These are phyloP conservation scores for Embidobia sp. DNA, from an alignment of 2,888 invertebrate species.

Conservation along the genomic window DNA sequence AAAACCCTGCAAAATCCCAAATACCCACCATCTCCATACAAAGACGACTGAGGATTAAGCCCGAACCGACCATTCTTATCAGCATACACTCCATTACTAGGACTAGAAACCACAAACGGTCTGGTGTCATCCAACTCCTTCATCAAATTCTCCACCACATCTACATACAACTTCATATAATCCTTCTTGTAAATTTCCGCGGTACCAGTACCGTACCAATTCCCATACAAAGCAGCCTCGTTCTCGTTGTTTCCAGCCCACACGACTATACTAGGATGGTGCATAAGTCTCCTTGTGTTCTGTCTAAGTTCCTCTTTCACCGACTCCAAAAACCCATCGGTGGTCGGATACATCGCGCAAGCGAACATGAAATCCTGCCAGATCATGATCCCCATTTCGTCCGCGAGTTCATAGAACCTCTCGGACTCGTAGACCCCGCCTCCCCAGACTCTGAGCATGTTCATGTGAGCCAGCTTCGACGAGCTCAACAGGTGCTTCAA, in stretches of 20 bases:
- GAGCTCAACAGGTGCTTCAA: slow-evolving; percentile 86
- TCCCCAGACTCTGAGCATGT: slow-evolving; percentile 98
- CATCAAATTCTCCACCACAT: slow-evolving; percentile 87
- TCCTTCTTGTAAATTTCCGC: slow-evolving; percentile 86
- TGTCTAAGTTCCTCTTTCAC: slow-evolving; percentile 90
- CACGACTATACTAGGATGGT: slow-evolving; percentile 92
- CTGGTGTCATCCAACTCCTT: slow-evolving; percentile 85
- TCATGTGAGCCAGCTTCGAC: slow-evolving; percentile 91
- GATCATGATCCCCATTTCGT: slow-evolving; percentile 93
- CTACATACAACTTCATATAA: slow-evolving; percentile 91
- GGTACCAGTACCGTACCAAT: slow-evolving; percentile 87
- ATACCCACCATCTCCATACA: slow-evolving; percentile 96
- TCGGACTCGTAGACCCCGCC: slow-evolving; percentile 98
- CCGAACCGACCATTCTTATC: slow-evolving; percentile 90
- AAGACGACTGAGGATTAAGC: slow-evolving; percentile 87
- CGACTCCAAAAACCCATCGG: slow-evolving; percentile 86
- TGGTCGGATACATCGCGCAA: slow-evolving; percentile 95
- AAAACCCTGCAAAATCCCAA: no score
- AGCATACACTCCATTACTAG: slow-evolving; percentile 91
- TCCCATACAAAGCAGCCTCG: slow-evolving; percentile 91
- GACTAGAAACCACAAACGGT: slow-evolving; percentile 93
- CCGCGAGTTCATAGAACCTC: slow-evolving; percentile 93
- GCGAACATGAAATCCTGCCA: slow-evolving; percentile 99
- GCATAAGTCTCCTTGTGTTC: slow-evolving; percentile 90
- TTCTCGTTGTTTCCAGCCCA: slow-evolving; percentile 99